Conservation (phyloP, 2,113 vertebrate genomes). For the Equus quagga region DNA sequence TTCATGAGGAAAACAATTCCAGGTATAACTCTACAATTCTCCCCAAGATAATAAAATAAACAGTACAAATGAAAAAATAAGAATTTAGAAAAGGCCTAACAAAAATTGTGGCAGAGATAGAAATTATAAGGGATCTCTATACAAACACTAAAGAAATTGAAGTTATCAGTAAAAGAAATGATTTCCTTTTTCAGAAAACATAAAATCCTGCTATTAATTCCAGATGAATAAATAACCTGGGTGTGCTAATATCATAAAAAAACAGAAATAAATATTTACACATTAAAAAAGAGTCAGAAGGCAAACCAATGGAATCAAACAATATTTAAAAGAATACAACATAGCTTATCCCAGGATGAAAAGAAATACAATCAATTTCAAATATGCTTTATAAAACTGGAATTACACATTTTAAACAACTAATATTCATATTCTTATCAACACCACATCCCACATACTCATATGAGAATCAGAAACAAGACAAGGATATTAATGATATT, state of each 20-base stretch:
- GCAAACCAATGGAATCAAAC: neutral
- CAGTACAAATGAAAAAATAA: neutral
- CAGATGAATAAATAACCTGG: neutral
- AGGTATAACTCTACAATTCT: neutral
- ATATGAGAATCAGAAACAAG: neutral
- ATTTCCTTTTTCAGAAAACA: neutral
- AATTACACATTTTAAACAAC: neutral
- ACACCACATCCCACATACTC: neutral
- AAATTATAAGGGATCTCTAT: neutral
- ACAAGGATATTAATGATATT: neutral
- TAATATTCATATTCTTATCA: neutral
- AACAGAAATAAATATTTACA: neutral
- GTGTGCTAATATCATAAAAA: neutral
- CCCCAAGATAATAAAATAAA: neutral
- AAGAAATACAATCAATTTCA: neutral
- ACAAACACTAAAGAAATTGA: neutral
- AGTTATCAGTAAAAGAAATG: neutral
- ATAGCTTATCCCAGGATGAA: neutral
- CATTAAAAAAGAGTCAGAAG: neutral
- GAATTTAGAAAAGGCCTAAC: neutral
- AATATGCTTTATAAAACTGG: neutral
- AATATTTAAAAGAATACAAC: neutral
- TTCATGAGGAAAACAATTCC: neutral
- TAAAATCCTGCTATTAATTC: neutral
- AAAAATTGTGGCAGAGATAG: neutral